Evolutionary conservation across 30 jellyfish, hydroid and myxozoan genomes (phyloP).

Genomic region (Rhopilema esculentum): DNA sequence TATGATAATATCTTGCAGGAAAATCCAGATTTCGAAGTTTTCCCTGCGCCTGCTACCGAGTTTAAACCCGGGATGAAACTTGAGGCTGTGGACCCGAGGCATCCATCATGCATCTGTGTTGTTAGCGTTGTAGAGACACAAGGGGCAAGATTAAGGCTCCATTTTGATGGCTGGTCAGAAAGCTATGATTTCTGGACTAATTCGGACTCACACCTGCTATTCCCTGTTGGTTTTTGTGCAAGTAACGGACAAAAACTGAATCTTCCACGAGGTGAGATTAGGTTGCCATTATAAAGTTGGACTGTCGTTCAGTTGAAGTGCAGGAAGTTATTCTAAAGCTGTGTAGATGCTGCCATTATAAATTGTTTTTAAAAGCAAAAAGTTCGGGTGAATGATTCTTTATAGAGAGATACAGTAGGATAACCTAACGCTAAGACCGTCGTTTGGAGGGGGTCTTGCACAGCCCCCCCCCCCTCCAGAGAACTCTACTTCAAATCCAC

Average conservation of each 20-base stretch:
- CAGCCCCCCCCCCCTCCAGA: too few relatives aligned
- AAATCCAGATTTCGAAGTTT: slow-evolving; percentile 73
- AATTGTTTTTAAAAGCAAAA: too few relatives aligned
- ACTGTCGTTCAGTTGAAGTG: too few relatives aligned
- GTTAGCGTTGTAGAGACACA: slow-evolving; percentile 93
- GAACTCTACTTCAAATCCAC: too few relatives aligned
- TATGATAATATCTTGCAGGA: slow-evolving; percentile 71
- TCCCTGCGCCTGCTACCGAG: slow-evolving; percentile 73
- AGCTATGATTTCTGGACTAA: slow-evolving; percentile 99
- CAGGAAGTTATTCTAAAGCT: too few relatives aligned
- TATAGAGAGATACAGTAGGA: too few relatives aligned
- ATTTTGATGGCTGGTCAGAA: slow-evolving; percentile 98
- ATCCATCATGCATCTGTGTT: slow-evolving; percentile 94
- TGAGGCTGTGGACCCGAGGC: slow-evolving; percentile 98
- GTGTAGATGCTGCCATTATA: too few relatives aligned
- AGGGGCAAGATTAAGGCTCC: slow-evolving; percentile 95
- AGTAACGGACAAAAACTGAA: slow-evolving; percentile 71
- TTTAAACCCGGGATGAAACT: slow-evolving; percentile 94
- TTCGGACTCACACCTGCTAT: slow-evolving; percentile 89
- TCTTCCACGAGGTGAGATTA: slow-evolving; percentile 88
- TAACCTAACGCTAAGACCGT: too few relatives aligned
- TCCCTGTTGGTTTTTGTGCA: slow-evolving; percentile 90
- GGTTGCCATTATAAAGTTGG: background rate
- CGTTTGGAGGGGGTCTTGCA: too few relatives aligned
- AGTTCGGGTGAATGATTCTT: too few relatives aligned